Evolutionary conservation across 2,113 vertebrate species (phyloP).

Genomic region (Phocoena sinus): DNA sequence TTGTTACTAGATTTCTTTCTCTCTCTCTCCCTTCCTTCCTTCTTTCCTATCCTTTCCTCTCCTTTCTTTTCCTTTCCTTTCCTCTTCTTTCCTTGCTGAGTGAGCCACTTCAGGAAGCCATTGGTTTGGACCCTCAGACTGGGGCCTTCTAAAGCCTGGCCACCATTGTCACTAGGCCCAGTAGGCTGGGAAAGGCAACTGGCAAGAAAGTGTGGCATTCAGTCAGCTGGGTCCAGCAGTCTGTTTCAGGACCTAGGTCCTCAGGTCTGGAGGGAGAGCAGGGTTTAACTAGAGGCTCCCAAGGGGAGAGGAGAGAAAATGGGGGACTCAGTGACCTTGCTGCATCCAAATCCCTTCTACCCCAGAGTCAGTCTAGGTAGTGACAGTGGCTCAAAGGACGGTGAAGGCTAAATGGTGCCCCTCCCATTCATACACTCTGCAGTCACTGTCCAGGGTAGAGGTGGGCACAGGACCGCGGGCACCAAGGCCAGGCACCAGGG

Average conservation of each 20-base stretch:
- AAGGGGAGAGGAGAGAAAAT: background rate
- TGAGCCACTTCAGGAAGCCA: background rate
- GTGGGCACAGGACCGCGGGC: background rate
- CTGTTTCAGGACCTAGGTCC: background rate
- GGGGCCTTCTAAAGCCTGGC: background rate
- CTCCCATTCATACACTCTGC: no score
- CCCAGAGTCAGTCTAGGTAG: background rate
- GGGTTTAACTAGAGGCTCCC: background rate
- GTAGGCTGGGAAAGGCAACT: background rate
- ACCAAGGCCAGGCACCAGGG: background rate
- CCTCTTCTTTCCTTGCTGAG: background rate
- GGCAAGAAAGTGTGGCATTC: background rate
- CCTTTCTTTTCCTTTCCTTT: background rate
- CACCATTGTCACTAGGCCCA: background rate
- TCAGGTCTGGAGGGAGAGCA: background rate
- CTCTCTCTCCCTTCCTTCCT: background rate
- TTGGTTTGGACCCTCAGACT: background rate
- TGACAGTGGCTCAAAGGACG: background rate
- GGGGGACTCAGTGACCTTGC: background rate
- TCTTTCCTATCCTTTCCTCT: background rate
- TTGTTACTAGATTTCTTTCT: background rate
- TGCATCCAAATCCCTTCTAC: background rate
- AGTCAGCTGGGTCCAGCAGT: background rate
- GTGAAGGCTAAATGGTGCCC: background rate
- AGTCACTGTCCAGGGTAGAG: background rate